phyloP scores from a whole-genome alignment of 2,797 vertebrate genomes.

The Eremophila alpestris region DNA sequence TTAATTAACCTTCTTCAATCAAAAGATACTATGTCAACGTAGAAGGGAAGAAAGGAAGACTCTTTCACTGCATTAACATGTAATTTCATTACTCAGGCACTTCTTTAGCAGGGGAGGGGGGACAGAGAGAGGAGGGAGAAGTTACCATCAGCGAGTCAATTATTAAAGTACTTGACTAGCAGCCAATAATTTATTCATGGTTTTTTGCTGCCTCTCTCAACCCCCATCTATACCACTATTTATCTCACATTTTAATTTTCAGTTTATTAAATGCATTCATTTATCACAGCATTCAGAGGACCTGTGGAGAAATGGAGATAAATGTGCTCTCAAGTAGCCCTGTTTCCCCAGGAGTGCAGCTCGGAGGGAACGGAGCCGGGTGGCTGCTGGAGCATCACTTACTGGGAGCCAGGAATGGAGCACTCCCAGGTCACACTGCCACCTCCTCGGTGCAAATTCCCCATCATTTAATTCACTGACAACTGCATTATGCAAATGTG shows the following conservation, averaged over 20 bases:
- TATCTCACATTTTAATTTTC: conserved; percentile 87
- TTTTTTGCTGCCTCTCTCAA: conserved; percentile 15
- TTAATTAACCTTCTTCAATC: conserved; percentile 76
- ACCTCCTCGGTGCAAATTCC: conserved; percentile 58
- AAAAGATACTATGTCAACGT: conserved; percentile 74
- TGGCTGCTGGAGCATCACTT: background rate
- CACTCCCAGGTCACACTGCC: background rate
- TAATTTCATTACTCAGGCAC: conserved; percentile 61
- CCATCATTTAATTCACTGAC: conserved; percentile 78
- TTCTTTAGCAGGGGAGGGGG: conserved; percentile 12
- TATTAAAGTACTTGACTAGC: conserved; percentile 74
- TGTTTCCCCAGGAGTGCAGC: conserved; percentile 49
- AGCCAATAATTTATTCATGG: conserved; percentile 78
- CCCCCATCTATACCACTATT: conserved; percentile 64
- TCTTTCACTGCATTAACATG: conserved; percentile 62
- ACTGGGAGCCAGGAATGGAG: background rate
- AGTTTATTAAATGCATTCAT: conserved; percentile 81
- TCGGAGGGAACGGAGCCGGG: background rate
- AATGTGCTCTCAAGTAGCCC: conserved; percentile 50
- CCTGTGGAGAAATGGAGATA: conserved; percentile 58
- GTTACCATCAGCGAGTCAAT: conserved; percentile 55
- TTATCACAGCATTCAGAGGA: conserved; percentile 69
- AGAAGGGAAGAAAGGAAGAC: conserved; percentile 34
- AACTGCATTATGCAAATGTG: conserved; percentile 84
- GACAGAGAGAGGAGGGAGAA: background rate